Evolutionary conservation across 2,113 vertebrate species (phyloP).

Genomic region (Myiagra hebetior): DNA sequence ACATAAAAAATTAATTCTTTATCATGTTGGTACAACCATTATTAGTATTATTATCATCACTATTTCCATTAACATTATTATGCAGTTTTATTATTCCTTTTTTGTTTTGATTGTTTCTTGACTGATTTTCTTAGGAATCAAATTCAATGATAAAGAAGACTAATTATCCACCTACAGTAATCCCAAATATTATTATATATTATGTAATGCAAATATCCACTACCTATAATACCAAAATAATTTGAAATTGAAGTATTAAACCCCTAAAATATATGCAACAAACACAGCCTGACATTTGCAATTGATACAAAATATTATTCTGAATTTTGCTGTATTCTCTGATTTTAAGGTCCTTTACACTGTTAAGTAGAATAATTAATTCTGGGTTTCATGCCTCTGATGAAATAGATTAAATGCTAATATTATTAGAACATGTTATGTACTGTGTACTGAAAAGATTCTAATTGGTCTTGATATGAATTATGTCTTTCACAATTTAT

Average conservation of each 20-base stretch:
- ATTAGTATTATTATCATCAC: background rate
- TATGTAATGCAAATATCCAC: background rate
- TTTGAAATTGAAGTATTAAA: background rate
- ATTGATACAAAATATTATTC: background rate
- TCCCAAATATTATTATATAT: background rate
- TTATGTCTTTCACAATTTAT: background rate
- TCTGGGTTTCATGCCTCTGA: background rate
- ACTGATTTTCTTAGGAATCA: background rate
- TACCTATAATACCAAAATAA: background rate
- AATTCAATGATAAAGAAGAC: background rate
- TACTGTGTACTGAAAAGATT: background rate
- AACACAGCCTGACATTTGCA: background rate
- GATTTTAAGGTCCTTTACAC: background rate
- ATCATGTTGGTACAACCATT: no score
- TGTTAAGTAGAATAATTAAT: background rate
- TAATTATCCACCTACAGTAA: background rate
- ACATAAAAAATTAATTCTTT: background rate
- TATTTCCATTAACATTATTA: background rate
- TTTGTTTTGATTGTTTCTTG: background rate
- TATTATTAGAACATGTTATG: background rate
- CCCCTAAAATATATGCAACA: background rate
- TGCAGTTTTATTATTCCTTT: background rate
- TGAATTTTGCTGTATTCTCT: background rate
- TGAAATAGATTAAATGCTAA: background rate
- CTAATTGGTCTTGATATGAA: constrained; percentile 16